Evolutionary conservation across 2,113 vertebrate species (phyloP).

Genomic region (Scalopus aquaticus): DNA sequence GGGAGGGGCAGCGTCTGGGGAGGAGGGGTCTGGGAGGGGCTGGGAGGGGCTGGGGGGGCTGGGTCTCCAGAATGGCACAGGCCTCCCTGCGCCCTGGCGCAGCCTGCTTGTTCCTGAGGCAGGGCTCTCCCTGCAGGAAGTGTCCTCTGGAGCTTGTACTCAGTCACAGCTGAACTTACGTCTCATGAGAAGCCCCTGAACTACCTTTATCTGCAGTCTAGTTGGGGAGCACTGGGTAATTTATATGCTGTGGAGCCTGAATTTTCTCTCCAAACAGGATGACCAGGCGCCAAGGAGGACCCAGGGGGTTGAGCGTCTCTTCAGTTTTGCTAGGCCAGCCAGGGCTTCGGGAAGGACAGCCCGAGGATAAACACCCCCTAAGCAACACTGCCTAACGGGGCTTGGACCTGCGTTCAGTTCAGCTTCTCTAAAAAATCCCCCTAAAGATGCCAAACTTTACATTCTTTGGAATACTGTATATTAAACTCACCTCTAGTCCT

Average conservation of each 20-base stretch:
- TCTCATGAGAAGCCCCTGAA: neutral
- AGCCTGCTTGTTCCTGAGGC: neutral
- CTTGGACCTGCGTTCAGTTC: neutral
- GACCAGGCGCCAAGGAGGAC: neutral
- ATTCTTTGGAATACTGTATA: neutral
- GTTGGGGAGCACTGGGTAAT: no score
- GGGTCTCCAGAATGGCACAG: no score
- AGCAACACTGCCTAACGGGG: neutral
- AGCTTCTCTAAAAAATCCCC: neutral
- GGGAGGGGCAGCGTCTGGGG: no score
- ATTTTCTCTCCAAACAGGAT: neutral
- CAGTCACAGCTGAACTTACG: neutral
- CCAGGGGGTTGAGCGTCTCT: neutral
- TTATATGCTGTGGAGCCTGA: neutral
- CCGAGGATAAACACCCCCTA: no score
- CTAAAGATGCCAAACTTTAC: neutral
- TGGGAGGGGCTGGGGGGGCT: fast-evolving
- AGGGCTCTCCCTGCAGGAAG: no score
- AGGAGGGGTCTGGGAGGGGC: neutral
- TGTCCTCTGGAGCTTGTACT: neutral
- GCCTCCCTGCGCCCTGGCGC: no score
- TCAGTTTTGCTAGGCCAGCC: neutral
- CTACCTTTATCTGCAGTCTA: neutral
- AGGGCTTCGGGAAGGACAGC: neutral
- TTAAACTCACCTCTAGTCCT: no score